A percentile compares a stretch with the other conserved stretches of the same genome.
phyloP scores from a whole-genome alignment of 2,888 invertebrate species.

The Amphipoea lucens region DNA sequence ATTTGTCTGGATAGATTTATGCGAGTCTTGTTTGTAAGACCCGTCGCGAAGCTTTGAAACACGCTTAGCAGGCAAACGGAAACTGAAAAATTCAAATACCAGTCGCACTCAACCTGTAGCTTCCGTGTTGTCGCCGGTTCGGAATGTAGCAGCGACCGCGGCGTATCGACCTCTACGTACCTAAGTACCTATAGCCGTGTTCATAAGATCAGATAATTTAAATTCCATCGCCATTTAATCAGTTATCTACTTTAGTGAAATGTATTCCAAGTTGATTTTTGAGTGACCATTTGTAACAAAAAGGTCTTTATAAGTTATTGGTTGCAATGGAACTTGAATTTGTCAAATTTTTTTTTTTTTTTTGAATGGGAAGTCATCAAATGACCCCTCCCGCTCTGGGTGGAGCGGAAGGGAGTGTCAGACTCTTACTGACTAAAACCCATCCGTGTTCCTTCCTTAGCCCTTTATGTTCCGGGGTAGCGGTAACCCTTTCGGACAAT shows the following conservation, averaged over 20 bases:
- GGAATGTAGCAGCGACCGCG: background rate
- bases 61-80: background rate
- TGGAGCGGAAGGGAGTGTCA: too few species aligned
- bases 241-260: background rate
- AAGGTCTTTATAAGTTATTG: background rate
- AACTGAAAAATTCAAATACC: slow-evolving; percentile 3
- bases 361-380: too few species aligned
- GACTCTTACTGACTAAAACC: too few species aligned
- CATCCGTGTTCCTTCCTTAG: too few species aligned
- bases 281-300: background rate
- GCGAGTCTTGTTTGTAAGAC: background rate
- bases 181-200: background rate
- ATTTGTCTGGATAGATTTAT: too few species aligned
- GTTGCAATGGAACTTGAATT: too few species aligned
- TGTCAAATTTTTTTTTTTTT: too few species aligned
- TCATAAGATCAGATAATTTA: background rate
- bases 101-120: slow-evolving; percentile 5
- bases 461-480: too few species aligned
- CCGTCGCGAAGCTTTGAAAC: background rate
- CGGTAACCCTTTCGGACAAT: too few species aligned
- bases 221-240: background rate
- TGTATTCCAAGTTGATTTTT: background rate
- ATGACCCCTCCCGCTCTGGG: too few species aligned
- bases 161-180: background rate
- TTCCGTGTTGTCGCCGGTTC: background rate